These are phyloP conservation scores for Felis catus DNA, from an alignment of 2,113 vertebrate genomes.

Conservation along the genomic window DNA sequence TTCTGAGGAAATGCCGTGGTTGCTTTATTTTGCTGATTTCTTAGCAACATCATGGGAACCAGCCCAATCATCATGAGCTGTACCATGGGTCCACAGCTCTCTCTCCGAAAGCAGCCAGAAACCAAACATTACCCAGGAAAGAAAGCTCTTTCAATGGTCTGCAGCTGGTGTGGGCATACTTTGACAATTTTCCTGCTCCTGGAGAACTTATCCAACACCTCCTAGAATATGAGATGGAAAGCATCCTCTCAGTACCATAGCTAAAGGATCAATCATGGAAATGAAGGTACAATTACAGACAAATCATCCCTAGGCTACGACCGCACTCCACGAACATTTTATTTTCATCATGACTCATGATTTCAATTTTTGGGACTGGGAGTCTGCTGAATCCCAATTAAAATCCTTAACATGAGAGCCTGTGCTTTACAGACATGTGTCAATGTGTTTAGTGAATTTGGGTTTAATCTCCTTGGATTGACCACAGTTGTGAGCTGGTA, in stretches of 20 bases:
- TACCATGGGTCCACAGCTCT: not conserved
- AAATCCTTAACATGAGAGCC: constrained; percentile 53
- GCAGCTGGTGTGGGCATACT: too few relatives aligned
- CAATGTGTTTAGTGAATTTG: not conserved
- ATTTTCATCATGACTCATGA: constrained; percentile 73
- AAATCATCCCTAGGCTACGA: constrained; percentile 67
- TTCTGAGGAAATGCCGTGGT: not conserved
- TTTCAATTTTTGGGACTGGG: constrained; percentile 80
- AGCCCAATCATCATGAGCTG: not conserved
- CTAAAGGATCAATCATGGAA: constrained; percentile 22
- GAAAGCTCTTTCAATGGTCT: not conserved
- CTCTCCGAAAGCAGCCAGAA: not conserved
- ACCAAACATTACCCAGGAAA: not conserved
- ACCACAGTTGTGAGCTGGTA: not conserved
- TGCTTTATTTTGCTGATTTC: not conserved
- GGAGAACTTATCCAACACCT: not conserved
- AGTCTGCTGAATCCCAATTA: constrained; percentile 57
- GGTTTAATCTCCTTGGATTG: constrained; percentile 15
- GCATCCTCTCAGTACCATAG: not conserved
- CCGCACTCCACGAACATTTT: constrained; percentile 74
- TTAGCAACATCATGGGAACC: not conserved
- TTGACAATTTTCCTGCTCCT: not conserved
- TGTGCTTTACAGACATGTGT: not conserved
- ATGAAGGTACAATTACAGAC: constrained; percentile 65
- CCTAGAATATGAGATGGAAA: not conserved